phyloP scores from a whole-genome alignment of 2,888 invertebrate genomes.

The Stomorhina lunata region DNA sequence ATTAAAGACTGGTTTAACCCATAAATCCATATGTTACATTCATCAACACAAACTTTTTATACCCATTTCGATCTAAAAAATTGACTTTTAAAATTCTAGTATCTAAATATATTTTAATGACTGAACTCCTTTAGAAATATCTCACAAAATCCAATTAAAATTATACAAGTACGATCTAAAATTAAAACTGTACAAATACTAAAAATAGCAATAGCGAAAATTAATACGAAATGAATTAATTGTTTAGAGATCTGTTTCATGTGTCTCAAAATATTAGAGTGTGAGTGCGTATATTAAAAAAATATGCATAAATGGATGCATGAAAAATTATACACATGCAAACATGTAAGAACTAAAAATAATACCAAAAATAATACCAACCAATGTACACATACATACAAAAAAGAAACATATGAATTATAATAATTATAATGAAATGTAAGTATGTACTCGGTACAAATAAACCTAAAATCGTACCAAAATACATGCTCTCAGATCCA shows the following conservation, averaged over 20 bases:
- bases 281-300: constrained; percentile 25
- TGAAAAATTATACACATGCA: no score
- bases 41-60: no score
- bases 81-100: no score
- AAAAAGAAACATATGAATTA: not conserved
- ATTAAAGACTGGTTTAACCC: no score
- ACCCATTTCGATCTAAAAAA: no score
- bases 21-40: no score
- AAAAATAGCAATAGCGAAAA: constrained; percentile 26
- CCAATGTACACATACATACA: not conserved
- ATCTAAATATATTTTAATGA: not conserved
- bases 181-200: not conserved
- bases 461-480: constrained; percentile 36
- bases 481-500: no score
- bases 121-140: not conserved
- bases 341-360: not conserved
- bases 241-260: constrained; percentile 27
- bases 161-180: not conserved
- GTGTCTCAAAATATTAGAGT: not conserved
- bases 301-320: not conserved
- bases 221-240: constrained; percentile 2
- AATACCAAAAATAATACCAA: not conserved
- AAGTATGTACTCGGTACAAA: constrained; percentile 42
- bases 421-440: constrained; percentile 33
- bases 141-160: not conserved